Base-by-base conservation (phyloP, 2,113 vertebrate genomes). In the Hemibagrus wyckioides region DNA sequence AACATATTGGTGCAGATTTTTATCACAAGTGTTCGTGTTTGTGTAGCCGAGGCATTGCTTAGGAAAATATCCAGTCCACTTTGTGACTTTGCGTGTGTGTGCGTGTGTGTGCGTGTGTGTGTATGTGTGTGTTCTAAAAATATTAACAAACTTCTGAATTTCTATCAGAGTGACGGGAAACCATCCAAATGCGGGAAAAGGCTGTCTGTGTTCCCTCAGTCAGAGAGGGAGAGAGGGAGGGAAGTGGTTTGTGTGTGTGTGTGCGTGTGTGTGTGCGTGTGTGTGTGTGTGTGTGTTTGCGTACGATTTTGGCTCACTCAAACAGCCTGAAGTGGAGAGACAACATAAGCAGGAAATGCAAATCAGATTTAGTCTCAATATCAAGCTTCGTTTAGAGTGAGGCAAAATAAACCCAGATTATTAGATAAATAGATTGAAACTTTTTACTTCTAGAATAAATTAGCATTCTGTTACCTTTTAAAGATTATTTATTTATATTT, bases 111-210 rank as follows among this genome's bases (percentile, higher is more conserved):
- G 50, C 44, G 54, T 23, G 56, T 36, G 17, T 36, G 67, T 39
- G 52, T 79, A 61, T 63, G 81, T 30, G 59, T n/a, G 61, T 23
- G 17, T 96, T 95, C 95, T 95, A 94, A 96, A 97, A 97, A 97
- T 96, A 97, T 96, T 95, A 95, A 93, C 94, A 94, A 93, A 94
- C 94, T 96, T 95, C 94, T 94, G 80, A 94, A 93, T 94, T 94
- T 94, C 95, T 94, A 96, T 95, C 95, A 94, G 93, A 94, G 93
- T 94, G 93, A 94, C 30, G 69, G 67, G 86, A 82, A 87, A 83
- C 28, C 80, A 56, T 82, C 82, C 54, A 82, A 84, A 71, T 84
- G 61, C 75, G 57, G 79, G 80, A 76, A 84, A 84, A 57, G 44
- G 54, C 50, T 63, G 81, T 57, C 82, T 80, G 63, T 79, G 81